Conservation (phyloP, 2,797 vertebrate genomes). For the Eulemur albifrons region DNA sequence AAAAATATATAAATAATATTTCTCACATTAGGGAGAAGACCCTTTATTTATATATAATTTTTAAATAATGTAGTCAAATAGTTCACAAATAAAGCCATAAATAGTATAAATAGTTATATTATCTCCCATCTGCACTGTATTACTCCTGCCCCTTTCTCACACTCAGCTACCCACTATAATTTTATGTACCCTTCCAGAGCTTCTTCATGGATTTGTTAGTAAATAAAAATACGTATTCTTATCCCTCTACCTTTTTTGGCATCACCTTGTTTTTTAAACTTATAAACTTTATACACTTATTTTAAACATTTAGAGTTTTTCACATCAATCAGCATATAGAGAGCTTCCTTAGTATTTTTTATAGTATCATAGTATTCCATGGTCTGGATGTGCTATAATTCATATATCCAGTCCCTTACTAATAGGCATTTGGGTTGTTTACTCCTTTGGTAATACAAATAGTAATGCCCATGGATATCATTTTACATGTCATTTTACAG, state of each 20-base stretch:
- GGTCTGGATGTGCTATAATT: not conserved
- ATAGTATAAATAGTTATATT: not conserved
- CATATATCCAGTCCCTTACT: not conserved
- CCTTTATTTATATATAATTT: conserved; percentile 24
- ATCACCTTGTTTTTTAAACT: conserved; percentile 9
- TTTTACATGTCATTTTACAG: conserved; percentile 39
- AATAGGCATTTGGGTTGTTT: not conserved
- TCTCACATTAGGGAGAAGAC: not conserved
- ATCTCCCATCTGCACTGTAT: not conserved
- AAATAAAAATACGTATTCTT: conserved; percentile 11
- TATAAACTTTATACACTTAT: not conserved
- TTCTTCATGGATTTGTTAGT: conserved; percentile 33
- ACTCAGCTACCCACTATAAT: not conserved
- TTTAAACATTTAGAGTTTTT: conserved; percentile 1
- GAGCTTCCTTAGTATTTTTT: not conserved
- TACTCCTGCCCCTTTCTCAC: not conserved
- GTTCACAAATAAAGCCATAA: conserved; percentile 18
- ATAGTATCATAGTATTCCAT: not conserved
- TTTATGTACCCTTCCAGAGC: not conserved
- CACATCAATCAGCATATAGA: not conserved
- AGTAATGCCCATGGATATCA: not conserved
- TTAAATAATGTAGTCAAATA: conserved; percentile 19
- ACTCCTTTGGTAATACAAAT: not conserved
- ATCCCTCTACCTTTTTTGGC: conserved; percentile 11
- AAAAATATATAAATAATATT: conserved; percentile 47